Percentiles rank a stretch among this genome's conserved stretches.
phyloP scores from a whole-genome alignment of 2,888 invertebrate genomes.

The Saturnia japonica region DNA sequence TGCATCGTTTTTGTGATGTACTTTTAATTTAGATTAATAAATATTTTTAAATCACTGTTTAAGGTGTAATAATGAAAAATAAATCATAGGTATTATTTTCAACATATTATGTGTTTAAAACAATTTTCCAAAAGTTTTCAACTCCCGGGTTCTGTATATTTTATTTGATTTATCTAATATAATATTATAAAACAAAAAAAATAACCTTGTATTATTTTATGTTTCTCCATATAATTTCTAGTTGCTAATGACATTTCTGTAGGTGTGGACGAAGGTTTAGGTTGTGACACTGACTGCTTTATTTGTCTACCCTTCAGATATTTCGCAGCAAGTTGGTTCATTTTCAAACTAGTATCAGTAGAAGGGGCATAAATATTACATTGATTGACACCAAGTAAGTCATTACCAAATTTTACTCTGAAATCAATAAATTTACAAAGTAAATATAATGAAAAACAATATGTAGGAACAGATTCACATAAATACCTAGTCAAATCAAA shows the following conservation, averaged over 20 bases:
- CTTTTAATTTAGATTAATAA: too few species aligned
- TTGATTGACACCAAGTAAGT: conserved; percentile 55
- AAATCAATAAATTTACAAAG: background rate
- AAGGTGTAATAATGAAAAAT: too few species aligned
- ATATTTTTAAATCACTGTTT: too few species aligned
- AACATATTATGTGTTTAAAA: too few species aligned
- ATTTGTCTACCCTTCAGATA: conserved; percentile 54
- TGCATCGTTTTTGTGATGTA: too few species aligned
- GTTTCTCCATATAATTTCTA: conserved; percentile 86
- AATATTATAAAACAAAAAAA: conserved; percentile 7
- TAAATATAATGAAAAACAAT: too few species aligned
- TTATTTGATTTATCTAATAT: background rate
- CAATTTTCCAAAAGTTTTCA: too few species aligned
- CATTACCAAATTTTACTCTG: conserved; percentile 75
- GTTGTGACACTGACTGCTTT: conserved; percentile 27
- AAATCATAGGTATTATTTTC: too few species aligned
- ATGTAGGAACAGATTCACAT: background rate
- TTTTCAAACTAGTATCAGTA: conserved; percentile 74
- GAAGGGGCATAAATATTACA: conserved; percentile 49
- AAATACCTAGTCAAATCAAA: too few species aligned
- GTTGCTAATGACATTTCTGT: conserved; percentile 88
- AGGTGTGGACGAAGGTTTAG: conserved; percentile 45
- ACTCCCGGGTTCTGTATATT: too few species aligned
- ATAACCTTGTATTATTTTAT: conserved; percentile 81
- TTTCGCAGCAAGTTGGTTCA: conserved; percentile 77